Conservation (phyloP, 2,113 vertebrate genomes). For the Chunga burmeisteri region DNA sequence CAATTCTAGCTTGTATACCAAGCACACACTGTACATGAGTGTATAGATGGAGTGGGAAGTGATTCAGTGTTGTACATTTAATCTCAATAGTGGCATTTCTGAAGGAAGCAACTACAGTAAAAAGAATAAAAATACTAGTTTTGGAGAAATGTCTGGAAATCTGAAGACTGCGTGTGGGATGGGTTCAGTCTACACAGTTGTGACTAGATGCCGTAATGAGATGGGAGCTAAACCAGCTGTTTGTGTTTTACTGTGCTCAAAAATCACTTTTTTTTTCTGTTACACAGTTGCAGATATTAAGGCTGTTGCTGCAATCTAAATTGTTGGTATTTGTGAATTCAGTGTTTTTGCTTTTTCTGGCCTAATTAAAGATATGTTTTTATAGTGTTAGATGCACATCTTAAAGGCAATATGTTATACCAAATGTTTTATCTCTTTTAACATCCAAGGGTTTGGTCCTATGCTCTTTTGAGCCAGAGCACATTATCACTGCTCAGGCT, state of each 20-base stretch:
- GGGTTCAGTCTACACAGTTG: neutral
- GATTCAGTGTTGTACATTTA: neutral
- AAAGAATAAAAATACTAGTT: neutral
- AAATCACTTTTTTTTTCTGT: neutral
- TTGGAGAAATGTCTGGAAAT: neutral
- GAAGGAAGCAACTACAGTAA: neutral
- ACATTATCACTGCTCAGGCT: neutral
- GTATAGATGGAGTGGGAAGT: neutral
- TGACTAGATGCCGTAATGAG: neutral
- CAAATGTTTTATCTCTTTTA: neutral
- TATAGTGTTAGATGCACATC: neutral
- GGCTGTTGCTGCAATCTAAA: neutral
- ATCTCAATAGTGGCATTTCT: neutral
- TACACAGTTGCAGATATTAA: neutral
- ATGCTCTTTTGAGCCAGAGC: neutral
- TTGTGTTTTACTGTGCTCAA: neutral
- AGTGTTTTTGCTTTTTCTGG: neutral
- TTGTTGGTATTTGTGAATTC: neutral
- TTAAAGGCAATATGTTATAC: neutral
- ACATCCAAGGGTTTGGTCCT: neutral
- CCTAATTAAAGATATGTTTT: neutral
- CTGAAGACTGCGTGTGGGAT: neutral
- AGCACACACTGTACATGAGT: neutral
- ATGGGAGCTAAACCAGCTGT: neutral
- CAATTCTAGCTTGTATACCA: neutral